Conservation (phyloP, 2,113 vertebrate species). For the Pterophyllum scalare region DNA sequence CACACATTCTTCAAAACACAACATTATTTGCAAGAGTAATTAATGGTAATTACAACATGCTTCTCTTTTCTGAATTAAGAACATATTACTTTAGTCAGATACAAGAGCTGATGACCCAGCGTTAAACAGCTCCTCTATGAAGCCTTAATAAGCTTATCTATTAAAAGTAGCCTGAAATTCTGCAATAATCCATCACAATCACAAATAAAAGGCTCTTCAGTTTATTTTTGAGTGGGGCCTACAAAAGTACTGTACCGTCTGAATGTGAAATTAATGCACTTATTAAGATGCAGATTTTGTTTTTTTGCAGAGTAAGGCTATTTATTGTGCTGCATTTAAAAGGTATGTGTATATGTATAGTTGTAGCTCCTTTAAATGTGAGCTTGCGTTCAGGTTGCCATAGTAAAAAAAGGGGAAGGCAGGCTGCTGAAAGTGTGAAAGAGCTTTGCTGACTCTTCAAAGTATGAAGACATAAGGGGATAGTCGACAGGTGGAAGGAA, state of each 20-base stretch:
- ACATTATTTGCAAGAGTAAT: constrained; percentile 2
- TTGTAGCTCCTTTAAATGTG: not conserved
- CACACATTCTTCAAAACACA: not conserved
- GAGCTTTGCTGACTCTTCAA: constrained; percentile 56
- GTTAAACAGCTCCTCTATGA: constrained; percentile 4
- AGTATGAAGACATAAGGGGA: not conserved
- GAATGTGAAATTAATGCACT: constrained; percentile 59
- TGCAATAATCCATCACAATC: constrained; percentile 51
- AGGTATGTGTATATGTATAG: not conserved
- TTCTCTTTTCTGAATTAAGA: not conserved
- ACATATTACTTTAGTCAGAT: constrained; percentile 5
- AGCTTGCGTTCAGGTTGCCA: constrained; percentile 5
- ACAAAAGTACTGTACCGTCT: constrained; percentile 43
- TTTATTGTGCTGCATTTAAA: constrained; percentile 46
- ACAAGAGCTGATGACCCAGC: not conserved
- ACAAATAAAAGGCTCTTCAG: constrained; percentile 45
- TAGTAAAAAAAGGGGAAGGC: not conserved
- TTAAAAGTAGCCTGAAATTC: constrained; percentile 22
- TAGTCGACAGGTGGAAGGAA: not conserved
- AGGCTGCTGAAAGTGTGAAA: constrained; percentile 19
- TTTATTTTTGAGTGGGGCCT: constrained; percentile 41
- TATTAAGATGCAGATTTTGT: constrained; percentile 57
- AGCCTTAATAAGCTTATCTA: constrained; percentile 18
- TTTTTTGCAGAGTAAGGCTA: constrained; percentile 52
- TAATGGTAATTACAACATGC: constrained; percentile 11